Percentiles rank a stretch among this genome's conserved stretches.
Conservation (phyloP, 2,797 vertebrate genomes). For the Ambastaia sidthimunki region DNA sequence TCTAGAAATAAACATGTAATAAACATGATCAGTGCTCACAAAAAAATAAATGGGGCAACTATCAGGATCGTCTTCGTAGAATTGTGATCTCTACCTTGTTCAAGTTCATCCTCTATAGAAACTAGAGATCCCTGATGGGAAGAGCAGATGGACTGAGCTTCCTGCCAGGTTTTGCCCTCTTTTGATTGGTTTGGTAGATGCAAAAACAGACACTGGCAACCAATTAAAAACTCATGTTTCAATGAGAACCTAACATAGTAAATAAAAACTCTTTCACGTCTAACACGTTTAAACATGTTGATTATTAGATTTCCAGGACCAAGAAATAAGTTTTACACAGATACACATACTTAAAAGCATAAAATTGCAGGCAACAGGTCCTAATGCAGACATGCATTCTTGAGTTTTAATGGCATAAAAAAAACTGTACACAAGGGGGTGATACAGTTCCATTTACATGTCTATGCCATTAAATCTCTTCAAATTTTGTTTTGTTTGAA, state of each 20-base stretch:
- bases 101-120: slow-evolving; percentile 84
- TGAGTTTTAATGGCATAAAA: background rate
- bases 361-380: background rate
- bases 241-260: slow-evolving; percentile 34
- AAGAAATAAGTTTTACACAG: too few relatives aligned
- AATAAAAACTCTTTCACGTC: background rate
- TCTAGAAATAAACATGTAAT: slow-evolving; percentile 70
- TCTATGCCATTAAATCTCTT: background rate
- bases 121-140: slow-evolving; percentile 82
- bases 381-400: background rate
- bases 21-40: background rate
- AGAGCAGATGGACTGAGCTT: slow-evolving; percentile 84
- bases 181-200: slow-evolving; percentile 81
- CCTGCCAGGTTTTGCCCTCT: slow-evolving; percentile 82
- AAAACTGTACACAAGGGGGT: background rate
- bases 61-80: background rate
- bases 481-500: too few relatives aligned
- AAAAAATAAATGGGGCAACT: background rate
- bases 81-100: slow-evolving; percentile 84
- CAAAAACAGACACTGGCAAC: slow-evolving; percentile 86
- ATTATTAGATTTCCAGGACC: too few relatives aligned
- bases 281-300: too few relatives aligned
- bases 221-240: slow-evolving; percentile 56
- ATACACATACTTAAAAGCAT: background rate
- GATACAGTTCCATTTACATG: background rate